Evolutionary conservation across 2,888 invertebrate genomes (phyloP).

Genomic region (Drosophila colorata): DNA sequence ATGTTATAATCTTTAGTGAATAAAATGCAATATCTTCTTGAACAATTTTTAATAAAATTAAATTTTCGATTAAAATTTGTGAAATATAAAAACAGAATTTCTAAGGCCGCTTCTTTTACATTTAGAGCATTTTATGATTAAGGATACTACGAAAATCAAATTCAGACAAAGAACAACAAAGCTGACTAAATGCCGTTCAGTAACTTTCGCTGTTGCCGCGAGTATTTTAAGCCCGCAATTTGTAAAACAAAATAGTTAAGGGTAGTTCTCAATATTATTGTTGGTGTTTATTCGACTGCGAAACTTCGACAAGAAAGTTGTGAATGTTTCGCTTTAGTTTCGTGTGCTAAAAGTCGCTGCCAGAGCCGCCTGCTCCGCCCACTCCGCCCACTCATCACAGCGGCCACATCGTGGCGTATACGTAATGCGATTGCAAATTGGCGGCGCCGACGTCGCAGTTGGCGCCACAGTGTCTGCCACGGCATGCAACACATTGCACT

Average conservation of each 20-base stretch:
- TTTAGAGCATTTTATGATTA: too few relatives aligned
- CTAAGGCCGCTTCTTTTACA: too few relatives aligned
- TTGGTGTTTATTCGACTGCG: conserved; percentile 19
- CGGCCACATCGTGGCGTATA: conserved; percentile 32
- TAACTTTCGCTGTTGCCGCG: conserved; percentile 19
- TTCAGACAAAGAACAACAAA: neutral
- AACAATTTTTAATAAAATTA: too few relatives aligned
- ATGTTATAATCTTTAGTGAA: too few relatives aligned
- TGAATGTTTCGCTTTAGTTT: conserved; percentile 15
- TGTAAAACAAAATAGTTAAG: conserved; percentile 24
- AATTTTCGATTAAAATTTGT: too few relatives aligned
- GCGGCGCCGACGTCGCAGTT: conserved; percentile 24
- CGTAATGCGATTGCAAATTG: conserved; percentile 41
- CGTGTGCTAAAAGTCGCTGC: conserved; percentile 10
- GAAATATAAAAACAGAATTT: neutral
- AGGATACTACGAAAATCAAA: too few relatives aligned
- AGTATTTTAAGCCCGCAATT: conserved; percentile 20
- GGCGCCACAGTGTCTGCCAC: conserved; percentile 60
- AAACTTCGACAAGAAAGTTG: conserved; percentile 34
- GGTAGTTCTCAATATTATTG: conserved; percentile 16
- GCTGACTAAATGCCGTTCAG: conserved; percentile 15
- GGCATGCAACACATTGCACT: conserved; percentile 71
- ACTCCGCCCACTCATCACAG: conserved; percentile 20
- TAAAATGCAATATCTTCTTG: too few relatives aligned
- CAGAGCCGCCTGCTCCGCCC: conserved; percentile 25